These are phyloP conservation scores for Panthera leo DNA, from an alignment of 2,113 vertebrate genomes.

Conservation along the genomic window DNA sequence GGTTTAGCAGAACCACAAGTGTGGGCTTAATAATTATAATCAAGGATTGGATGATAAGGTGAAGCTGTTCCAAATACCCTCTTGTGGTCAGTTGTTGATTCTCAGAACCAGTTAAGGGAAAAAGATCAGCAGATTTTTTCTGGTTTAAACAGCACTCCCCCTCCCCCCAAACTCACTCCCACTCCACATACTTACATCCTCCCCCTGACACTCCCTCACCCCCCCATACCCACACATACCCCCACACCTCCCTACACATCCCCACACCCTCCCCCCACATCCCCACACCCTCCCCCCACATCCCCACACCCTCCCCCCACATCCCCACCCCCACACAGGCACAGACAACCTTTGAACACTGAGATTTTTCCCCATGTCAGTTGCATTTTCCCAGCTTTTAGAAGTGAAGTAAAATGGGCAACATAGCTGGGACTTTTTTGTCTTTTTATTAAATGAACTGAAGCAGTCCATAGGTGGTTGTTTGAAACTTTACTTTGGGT, in stretches of 20 bases:
- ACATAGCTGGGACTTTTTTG: neutral
- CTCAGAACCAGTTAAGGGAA: slow-evolving; percentile 57
- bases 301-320: no score
- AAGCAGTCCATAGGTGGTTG: neutral
- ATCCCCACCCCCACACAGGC: neutral
- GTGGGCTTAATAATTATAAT: slow-evolving; percentile 61
- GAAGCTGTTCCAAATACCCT: slow-evolving; percentile 43
- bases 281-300: neutral
- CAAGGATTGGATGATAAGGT: slow-evolving; percentile 61
- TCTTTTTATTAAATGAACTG: slow-evolving; percentile 12
- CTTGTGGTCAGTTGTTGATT: slow-evolving; percentile 67
- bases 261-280: no score
- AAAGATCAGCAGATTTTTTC: slow-evolving; percentile 64
- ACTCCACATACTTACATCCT: neutral
- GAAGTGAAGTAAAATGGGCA: neutral
- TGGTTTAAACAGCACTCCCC: neutral
- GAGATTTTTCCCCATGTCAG: neutral
- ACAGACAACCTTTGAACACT: neutral
- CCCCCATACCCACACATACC: neutral
- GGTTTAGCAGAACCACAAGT: slow-evolving; percentile 47
- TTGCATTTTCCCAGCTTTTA: slow-evolving; percentile 16
- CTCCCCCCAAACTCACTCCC: neutral
- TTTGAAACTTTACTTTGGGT: slow-evolving; percentile 31
- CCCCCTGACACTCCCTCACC: no score
- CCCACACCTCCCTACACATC: no score